A percentile compares a stretch with the other conserved stretches of the same genome.
Evolutionary conservation across 92 coral and sea anemone species (phyloP).

Genomic region (Heliopora coerulea): DNA sequence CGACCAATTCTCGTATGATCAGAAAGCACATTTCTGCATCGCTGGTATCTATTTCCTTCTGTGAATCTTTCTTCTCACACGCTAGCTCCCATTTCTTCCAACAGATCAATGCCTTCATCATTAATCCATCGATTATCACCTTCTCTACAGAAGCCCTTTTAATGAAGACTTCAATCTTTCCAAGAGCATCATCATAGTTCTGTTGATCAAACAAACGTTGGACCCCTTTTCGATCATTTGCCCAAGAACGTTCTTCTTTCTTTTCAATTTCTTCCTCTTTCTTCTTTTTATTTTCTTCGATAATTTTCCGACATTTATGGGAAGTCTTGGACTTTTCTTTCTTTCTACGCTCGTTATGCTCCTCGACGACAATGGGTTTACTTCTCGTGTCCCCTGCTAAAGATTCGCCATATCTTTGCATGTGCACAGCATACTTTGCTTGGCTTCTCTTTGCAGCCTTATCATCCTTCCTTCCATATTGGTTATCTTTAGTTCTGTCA

Average conservation of each 20-base stretch:
- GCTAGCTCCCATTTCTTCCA: constrained; percentile 47
- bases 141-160: constrained; percentile 27
- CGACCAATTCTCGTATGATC: constrained; percentile 34
- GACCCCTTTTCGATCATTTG: neutral
- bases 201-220: neutral
- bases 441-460: constrained; percentile 10
- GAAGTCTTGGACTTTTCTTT: constrained; percentile 35
- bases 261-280: constrained; percentile 30
- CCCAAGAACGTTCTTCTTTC: constrained; percentile 44
- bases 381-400: constrained; percentile 37
- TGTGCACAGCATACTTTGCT: constrained; percentile 25
- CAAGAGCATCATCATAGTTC: constrained; percentile 30
- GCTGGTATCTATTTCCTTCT: neutral
- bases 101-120: constrained; percentile 44
- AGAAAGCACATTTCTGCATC: constrained; percentile 8
- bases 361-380: constrained; percentile 17
- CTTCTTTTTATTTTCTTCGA: constrained; percentile 36
- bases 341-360: constrained; percentile 32
- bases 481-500: constrained; percentile 46
- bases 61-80: constrained; percentile 25
- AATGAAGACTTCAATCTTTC: constrained; percentile 22
- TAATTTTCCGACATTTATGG: constrained; percentile 28
- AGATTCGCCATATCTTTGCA: constrained; percentile 55
- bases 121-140: constrained; percentile 32
- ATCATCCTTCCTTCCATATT: constrained; percentile 10